These are phyloP conservation scores for Prionailurus bengalensis DNA, from an alignment of 2,113 vertebrate species.

Conservation along the genomic window DNA sequence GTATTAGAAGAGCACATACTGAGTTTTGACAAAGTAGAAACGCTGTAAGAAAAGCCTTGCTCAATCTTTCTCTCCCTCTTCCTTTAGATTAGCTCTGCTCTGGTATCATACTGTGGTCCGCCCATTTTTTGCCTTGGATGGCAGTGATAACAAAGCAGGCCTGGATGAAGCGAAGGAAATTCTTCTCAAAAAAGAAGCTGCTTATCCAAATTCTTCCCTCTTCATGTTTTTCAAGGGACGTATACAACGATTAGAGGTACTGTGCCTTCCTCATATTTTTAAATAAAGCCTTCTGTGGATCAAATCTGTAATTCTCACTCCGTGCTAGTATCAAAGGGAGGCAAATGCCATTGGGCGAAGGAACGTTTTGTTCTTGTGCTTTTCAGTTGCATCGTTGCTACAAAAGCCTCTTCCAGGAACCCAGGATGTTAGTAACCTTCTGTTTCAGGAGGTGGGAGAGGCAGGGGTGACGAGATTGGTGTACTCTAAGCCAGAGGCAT, in stretches of 20 bases:
- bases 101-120: conserved; percentile 99
- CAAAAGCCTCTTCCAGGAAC: conserved; percentile 1
- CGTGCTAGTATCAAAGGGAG: background rate
- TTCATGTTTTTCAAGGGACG: conserved; percentile 99
- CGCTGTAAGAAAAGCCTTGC: background rate
- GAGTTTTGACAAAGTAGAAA: background rate
- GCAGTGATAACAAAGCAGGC: conserved; percentile 94
- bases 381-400: background rate
- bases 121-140: conserved; percentile 98
- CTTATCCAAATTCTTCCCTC: conserved; percentile 98
- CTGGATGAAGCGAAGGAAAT: conserved; percentile 97
- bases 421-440: conserved; percentile 19
- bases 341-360: background rate
- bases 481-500: background rate
- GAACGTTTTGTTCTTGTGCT: background rate
- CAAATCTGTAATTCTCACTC: background rate
- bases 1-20: background rate
- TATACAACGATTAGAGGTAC: conserved; percentile 97
- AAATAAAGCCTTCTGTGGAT: conserved; percentile 1
- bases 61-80: conserved; percentile 43
- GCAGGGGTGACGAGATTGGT: background rate
- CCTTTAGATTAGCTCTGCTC: conserved; percentile 94
- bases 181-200: conserved; percentile 96
- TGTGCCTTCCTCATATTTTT: conserved; percentile 37
- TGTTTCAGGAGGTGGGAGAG: background rate